Conservation (phyloP, 2,888 invertebrate species). For the Aleiodes alternator region DNA sequence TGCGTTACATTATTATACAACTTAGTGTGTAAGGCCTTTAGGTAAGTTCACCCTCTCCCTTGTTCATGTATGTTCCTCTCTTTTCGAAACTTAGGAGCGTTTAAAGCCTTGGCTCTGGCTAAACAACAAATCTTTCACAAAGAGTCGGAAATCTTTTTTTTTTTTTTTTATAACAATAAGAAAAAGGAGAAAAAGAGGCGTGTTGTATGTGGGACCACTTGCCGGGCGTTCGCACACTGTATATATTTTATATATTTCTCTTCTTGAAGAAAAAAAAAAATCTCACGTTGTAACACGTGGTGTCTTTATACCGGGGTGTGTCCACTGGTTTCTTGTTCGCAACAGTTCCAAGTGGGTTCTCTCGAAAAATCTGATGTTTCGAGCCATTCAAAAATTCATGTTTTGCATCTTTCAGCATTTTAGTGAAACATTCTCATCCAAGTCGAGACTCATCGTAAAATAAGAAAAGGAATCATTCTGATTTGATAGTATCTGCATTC, state of each 20-base stretch:
- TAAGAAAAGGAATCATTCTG: too few relatives aligned
- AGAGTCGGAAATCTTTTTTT: slow-evolving; percentile 70
- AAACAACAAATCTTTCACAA: slow-evolving; percentile 64
- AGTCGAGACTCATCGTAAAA: too few relatives aligned
- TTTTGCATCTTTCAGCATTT: not conserved
- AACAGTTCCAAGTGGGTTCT: slow-evolving; percentile 9
- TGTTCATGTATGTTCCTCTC: slow-evolving; percentile 33
- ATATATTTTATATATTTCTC: slow-evolving; percentile 20
- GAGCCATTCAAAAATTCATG: not conserved
- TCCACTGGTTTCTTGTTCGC: slow-evolving; percentile 37
- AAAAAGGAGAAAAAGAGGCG: slow-evolving; percentile 15
- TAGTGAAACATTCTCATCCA: too few relatives aligned
- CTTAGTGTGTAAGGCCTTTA: slow-evolving; percentile 55
- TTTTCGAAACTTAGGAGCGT: slow-evolving; percentile 33
- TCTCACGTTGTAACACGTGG: slow-evolving; percentile 58
- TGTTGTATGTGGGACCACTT: slow-evolving; percentile 64
- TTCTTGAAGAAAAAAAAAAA: slow-evolving; percentile 1
- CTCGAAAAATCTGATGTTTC: slow-evolving; percentile 8
- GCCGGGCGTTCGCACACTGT: slow-evolving; percentile 72
- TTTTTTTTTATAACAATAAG: slow-evolving; percentile 57
- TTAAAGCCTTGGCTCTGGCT: slow-evolving; percentile 39
- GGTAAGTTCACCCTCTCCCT: slow-evolving; percentile 34
- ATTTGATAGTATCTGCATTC: not conserved
- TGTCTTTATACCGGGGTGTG: slow-evolving; percentile 34
- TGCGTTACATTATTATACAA: slow-evolving; percentile 74